phyloP scores from a whole-genome alignment of 2,888 invertebrate species.

The Thera obeliscata region DNA sequence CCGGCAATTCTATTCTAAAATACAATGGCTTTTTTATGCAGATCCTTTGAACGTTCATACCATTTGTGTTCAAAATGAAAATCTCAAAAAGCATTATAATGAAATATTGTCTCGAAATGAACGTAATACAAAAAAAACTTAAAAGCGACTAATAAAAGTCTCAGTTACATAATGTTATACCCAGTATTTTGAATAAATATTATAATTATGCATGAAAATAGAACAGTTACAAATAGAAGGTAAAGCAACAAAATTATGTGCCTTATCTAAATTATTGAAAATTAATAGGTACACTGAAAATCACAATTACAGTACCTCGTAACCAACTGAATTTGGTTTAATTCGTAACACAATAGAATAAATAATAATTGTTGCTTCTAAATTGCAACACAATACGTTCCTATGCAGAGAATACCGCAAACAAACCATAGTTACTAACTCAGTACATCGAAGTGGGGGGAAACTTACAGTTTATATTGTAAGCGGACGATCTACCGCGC shows the following conservation, averaged over 20 bases:
- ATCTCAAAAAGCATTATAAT: not conserved
- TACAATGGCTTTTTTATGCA: conserved; percentile 14
- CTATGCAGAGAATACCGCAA: conserved; percentile 35
- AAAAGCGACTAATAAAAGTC: too few relatives aligned
- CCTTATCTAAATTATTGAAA: too few relatives aligned
- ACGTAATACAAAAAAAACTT: too few relatives aligned
- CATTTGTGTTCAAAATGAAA: not conserved
- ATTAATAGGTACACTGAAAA: too few relatives aligned
- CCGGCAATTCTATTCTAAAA: conserved; percentile 8
- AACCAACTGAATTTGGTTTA: too few relatives aligned
- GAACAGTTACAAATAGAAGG: too few relatives aligned
- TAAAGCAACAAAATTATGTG: too few relatives aligned
- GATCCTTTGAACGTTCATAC: not conserved
- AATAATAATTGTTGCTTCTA: conserved; percentile 1
- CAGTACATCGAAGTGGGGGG: conserved; percentile 55
- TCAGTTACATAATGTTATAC: too few relatives aligned
- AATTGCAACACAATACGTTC: conserved; percentile 45
- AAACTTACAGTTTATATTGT: conserved; percentile 64
- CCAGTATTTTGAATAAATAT: too few relatives aligned
- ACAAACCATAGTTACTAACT: conserved; percentile 18
- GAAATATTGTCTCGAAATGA: not conserved
- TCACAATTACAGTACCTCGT: too few relatives aligned
- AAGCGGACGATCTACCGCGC: conserved; percentile 53
- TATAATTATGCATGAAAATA: too few relatives aligned
- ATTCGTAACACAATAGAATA: conserved; percentile 3